Evolutionary conservation across 1,140 invertebrate species (phyloP).

Genomic region (Magallana gigas): DNA sequence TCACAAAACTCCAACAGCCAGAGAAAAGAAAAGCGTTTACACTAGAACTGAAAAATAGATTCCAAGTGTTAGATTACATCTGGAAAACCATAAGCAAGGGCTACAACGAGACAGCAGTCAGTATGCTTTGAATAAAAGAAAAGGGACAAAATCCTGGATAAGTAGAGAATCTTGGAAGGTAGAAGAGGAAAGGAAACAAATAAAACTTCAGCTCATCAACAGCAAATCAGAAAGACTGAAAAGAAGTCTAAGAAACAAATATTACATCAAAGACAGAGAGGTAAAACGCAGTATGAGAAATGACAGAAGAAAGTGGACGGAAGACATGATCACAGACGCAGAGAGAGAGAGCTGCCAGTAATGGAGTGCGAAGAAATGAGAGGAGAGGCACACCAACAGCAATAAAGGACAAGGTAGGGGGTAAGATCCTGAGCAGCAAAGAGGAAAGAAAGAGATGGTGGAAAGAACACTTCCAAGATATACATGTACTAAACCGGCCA

Average conservation of each 20-base stretch:
- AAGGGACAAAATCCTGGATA: constrained; percentile 48
- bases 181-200: constrained; percentile 42
- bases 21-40: constrained; percentile 45
- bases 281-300: constrained; percentile 41
- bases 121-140: constrained; percentile 43
- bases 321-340: constrained; percentile 17
- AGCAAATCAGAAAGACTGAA: constrained; percentile 47
- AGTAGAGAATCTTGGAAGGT: constrained; percentile 40
- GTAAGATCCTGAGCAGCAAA: constrained; percentile 12
- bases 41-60: constrained; percentile 34
- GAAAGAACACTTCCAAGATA: constrained; percentile 51
- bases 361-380: constrained; percentile 38
- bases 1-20: constrained; percentile 41
- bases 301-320: not conserved
- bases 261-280: constrained; percentile 33
- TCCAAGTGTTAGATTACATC: constrained; percentile 45
- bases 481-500: constrained; percentile 32
- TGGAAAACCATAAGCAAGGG: constrained; percentile 41
- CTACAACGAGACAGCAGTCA: constrained; percentile 43
- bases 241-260: constrained; percentile 39
- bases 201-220: constrained; percentile 41
- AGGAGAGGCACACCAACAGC: not conserved
- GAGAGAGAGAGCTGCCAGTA: constrained; percentile 30
- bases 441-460: constrained; percentile 29
- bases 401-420: constrained; percentile 33